Percentiles rank a stretch among this genome's conserved stretches.
Conservation (phyloP, 2,797 vertebrate species). For the Hippopotamyrus pictus region DNA sequence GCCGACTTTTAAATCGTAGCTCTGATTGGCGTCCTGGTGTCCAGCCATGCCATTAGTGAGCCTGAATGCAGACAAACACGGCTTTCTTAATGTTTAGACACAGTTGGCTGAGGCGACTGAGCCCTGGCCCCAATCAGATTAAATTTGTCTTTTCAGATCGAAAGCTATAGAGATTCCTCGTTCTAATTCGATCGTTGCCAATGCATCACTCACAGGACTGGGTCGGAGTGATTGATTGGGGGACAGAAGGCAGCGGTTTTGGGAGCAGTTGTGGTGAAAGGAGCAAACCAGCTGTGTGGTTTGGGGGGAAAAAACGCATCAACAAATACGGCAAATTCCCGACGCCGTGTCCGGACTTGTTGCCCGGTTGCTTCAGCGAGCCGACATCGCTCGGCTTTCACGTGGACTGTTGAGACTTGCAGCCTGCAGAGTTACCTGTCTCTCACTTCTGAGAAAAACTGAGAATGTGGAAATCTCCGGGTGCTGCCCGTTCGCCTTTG, state of each 20-base stretch:
- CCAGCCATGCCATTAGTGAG: neutral
- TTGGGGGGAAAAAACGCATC: neutral
- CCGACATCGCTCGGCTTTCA: conserved; percentile 10
- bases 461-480: neutral
- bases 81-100: neutral
- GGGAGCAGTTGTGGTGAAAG: neutral
- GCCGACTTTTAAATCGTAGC: neutral
- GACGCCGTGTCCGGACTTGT: neutral
- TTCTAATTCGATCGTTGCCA: neutral
- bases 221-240: neutral
- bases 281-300: neutral
- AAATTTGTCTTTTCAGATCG: neutral
- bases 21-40: neutral
- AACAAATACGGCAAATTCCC: conserved; percentile 11
- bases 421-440: neutral
- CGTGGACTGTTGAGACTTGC: conserved; percentile 12
- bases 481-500: neutral
- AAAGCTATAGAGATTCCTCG: neutral
- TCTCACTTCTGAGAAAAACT: neutral
- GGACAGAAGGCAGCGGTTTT: neutral
- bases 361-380: neutral
- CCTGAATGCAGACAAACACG: neutral
- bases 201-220: neutral
- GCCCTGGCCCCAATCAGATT: neutral
- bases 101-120: neutral